phyloP scores from a whole-genome alignment of 2,888 invertebrate genomes.

The Seladonia tumulorum region DNA sequence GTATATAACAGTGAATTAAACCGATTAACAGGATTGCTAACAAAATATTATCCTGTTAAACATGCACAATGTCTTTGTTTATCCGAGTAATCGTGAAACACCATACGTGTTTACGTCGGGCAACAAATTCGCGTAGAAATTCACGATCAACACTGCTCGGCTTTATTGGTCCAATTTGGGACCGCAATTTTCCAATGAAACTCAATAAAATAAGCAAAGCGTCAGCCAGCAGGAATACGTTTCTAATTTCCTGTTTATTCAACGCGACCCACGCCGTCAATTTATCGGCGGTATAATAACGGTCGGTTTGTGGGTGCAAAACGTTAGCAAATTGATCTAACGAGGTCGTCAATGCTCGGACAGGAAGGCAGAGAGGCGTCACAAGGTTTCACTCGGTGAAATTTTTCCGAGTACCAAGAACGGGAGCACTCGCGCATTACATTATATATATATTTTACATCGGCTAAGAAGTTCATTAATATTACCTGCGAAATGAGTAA shows the following conservation, averaged over 20 bases:
- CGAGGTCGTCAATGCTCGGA: constrained; percentile 67
- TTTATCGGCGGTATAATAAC: constrained; percentile 63
- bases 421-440: constrained; percentile 19
- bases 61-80: background rate
- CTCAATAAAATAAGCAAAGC: constrained; percentile 17
- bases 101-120: background rate
- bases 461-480: background rate
- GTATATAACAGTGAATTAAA: background rate
- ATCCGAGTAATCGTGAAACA: background rate
- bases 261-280: constrained; percentile 55
- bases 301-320: constrained; percentile 66
- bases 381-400: constrained; percentile 70
- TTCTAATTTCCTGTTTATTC: constrained; percentile 70
- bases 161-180: constrained; percentile 23
- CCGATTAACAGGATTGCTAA: background rate
- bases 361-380: constrained; percentile 55
- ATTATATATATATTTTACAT: background rate
- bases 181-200: constrained; percentile 46
- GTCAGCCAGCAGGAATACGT: constrained; percentile 47
- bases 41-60: background rate
- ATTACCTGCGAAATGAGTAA: background rate
- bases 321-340: constrained; percentile 70
- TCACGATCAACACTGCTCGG: background rate
- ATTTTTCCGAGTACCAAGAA: constrained; percentile 59
- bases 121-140: background rate